These are phyloP conservation scores for Agrochola lychnidis DNA, from an alignment of 2,888 invertebrate species.

Conservation along the genomic window DNA sequence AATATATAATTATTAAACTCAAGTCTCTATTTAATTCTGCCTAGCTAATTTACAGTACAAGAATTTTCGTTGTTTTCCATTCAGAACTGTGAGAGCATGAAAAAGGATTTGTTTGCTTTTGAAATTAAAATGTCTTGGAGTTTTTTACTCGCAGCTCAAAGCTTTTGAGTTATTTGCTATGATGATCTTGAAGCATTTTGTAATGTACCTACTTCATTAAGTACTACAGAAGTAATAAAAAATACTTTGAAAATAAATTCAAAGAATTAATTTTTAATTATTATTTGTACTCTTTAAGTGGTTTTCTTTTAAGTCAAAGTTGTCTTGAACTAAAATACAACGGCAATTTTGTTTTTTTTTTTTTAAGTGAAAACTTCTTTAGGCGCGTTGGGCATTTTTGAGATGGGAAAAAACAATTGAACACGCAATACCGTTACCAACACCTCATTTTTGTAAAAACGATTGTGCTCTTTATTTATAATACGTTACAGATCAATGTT, in stretches of 20 bases:
- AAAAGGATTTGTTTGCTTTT: conserved; percentile 50
- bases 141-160: conserved; percentile 17
- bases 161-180: conserved; percentile 15
- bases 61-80: conserved; percentile 16
- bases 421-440: too few species aligned
- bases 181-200: conserved; percentile 14
- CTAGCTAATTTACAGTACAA: conserved; percentile 17
- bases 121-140: conserved; percentile 40
- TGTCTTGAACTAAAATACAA: neutral
- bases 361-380: too few species aligned
- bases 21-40: conserved; percentile 7
- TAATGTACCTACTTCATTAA: conserved; percentile 1
- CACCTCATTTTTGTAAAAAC: too few species aligned
- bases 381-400: too few species aligned
- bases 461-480: too few species aligned
- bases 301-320: neutral
- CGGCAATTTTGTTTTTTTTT: neutral
- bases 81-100: conserved; percentile 27
- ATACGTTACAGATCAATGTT: too few species aligned
- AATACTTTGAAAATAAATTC: neutral
- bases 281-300: neutral
- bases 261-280: neutral
- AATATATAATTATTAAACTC: too few species aligned
- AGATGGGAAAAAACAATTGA: too few species aligned
- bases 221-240: neutral